Percentiles rank a stretch among this genome's conserved stretches.
phyloP scores from a whole-genome alignment of 2,797 vertebrate species.

The Crypturellus tataupa region DNA sequence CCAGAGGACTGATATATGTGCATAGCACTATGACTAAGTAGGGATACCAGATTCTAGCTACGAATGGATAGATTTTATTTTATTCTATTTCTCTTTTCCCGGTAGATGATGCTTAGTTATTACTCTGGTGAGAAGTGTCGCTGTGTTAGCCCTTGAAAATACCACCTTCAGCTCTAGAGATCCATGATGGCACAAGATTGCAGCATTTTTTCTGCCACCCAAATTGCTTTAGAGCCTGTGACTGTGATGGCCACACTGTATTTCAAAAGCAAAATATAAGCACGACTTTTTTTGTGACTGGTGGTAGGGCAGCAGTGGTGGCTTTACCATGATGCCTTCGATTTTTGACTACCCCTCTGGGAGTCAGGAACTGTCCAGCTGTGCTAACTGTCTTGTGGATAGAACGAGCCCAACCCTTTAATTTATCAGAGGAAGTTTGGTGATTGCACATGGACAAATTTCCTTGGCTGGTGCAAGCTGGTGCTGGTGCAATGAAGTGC shows the following conservation, averaged over 20 bases:
- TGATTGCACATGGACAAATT: not conserved
- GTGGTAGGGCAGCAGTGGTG: fast-evolving
- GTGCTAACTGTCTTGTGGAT: not conserved
- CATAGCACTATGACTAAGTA: not conserved
- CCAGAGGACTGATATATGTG: conserved; percentile 28
- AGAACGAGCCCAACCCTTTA: not conserved
- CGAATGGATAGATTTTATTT: not conserved
- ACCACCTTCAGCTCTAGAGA: not conserved
- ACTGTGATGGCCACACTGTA: not conserved
- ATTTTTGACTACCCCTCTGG: not conserved
- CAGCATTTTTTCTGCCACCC: not conserved
- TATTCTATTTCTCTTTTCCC: not conserved
- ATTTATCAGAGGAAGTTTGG: not conserved
- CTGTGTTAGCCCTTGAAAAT: not conserved
- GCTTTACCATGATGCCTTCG: not conserved
- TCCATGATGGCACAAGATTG: fast-evolving
- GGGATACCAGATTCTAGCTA: not conserved
- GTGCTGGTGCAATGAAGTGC: not conserved
- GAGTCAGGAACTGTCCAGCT: not conserved
- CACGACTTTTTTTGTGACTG: not conserved
- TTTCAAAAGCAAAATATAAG: not conserved
- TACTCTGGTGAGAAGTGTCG: fast-evolving
- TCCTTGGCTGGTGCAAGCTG: not conserved
- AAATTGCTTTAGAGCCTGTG: not conserved
- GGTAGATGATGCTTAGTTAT: not conserved